phyloP scores from a whole-genome alignment of 2,113 vertebrate genomes.

The Cervus canadensis region DNA sequence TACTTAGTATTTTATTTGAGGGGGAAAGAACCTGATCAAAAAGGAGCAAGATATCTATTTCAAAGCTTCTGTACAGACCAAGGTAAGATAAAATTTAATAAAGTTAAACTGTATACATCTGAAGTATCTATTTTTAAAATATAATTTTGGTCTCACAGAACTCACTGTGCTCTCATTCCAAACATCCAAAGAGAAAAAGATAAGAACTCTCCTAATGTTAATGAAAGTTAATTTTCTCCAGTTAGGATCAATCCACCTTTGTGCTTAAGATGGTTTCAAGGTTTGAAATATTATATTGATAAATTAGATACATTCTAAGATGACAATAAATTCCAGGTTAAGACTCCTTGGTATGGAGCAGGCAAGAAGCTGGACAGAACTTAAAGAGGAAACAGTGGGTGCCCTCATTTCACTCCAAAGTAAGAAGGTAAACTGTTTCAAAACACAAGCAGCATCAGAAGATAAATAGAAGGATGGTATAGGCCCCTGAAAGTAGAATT shows the following conservation, averaged over 20 bases:
- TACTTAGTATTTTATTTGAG: slow-evolving; percentile 24
- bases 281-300: slow-evolving; percentile 24
- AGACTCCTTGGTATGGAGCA: background rate
- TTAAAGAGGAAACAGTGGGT: background rate
- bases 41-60: background rate
- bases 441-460: background rate
- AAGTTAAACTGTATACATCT: slow-evolving; percentile 31
- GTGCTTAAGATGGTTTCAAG: background rate
- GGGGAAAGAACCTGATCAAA: background rate
- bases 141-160: background rate
- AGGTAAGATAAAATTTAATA: slow-evolving; percentile 38
- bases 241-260: background rate
- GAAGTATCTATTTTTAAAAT: slow-evolving; percentile 21
- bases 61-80: background rate
- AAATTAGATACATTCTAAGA: slow-evolving; percentile 11
- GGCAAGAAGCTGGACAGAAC: background rate
- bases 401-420: background rate
- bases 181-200: background rate
- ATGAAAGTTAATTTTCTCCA: slow-evolving; percentile 42
- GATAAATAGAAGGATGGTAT: background rate
- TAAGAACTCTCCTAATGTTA: slow-evolving; percentile 31
- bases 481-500: background rate
- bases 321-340: background rate
- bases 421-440: background rate
- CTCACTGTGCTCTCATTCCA: background rate